Evolutionary conservation across 2,797 vertebrate genomes (phyloP), one percentile per base, ranked within the genome.

Genomic region (Rhynchotus rufescens): DNA sequence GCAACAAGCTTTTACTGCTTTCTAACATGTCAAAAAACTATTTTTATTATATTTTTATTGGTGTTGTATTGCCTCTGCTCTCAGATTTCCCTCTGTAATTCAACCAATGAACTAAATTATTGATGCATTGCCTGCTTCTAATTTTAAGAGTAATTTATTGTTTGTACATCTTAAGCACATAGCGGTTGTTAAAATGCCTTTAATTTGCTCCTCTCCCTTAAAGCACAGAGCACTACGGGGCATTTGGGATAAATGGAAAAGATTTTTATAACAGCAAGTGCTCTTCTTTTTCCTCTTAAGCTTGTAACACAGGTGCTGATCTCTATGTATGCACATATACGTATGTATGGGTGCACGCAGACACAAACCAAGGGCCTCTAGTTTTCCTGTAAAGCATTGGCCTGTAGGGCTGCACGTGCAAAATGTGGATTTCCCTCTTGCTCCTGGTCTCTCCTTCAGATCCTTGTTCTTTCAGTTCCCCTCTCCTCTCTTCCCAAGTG

Each of bases 111-210:
- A 52, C 80, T 80, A 9, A 86, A 71, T 83, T 85, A 30, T 42
- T 20, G 67, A 1, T 38, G 22, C 21, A n/a, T 16, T 59, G 26
- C 12, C 32, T 38, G 5, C 28, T 62, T 88, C 17, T 56, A 56
- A 71, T 90, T 85, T 89, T 73, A 42, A 89, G n/a, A 68, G 60
- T 71, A 38, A 84, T 77, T 84, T 59, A 52, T 25, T 45, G 6
- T 68, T 32, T 61, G 4, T 59, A 2, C 62, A 32, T 32, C 14
- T 54, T 78, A 54, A 52, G 80, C 72, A 36, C 42, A 8, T 16
- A 65, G 28, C 30, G 75, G 45, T 45, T 65, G 30, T 68, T 68
- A 8, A 9, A 52, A 21, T 92, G 12, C 8, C 61, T 88, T 88
- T 47, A 68, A 73, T 54, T 60, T 57, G 3, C 6, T 19, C 2